phyloP scores from a whole-genome alignment of 1,140 invertebrate genomes.

The Bicyclus anynana region DNA sequence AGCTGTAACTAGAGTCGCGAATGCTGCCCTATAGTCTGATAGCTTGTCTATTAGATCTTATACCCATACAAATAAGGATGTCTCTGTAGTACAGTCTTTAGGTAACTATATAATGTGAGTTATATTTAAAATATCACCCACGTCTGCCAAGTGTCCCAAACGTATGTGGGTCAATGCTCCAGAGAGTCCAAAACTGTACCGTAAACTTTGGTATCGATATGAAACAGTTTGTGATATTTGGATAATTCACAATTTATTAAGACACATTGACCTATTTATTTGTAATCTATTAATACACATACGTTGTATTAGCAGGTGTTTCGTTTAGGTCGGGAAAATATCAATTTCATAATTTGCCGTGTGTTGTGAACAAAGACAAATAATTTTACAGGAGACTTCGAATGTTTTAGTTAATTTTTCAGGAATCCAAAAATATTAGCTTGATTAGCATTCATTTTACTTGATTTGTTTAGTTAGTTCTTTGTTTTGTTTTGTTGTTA shows the following conservation, averaged over 20 bases:
- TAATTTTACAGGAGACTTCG: no score
- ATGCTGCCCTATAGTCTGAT: not conserved
- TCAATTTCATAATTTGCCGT: not conserved
- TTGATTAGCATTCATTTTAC: no score
- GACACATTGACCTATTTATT: constrained; percentile 5
- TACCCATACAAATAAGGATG: not conserved
- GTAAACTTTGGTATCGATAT: constrained; percentile 14
- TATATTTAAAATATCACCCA: constrained; percentile 24
- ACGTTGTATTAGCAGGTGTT: no score
- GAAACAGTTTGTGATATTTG: constrained; percentile 5
- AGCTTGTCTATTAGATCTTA: not conserved
- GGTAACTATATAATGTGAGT: not conserved
- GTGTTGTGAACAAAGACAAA: no score
- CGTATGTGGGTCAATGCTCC: constrained; percentile 69
- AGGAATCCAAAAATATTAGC: no score
- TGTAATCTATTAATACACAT: not conserved
- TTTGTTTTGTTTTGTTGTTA: no score
- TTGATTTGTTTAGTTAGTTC: no score
- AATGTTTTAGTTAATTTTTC: no score
- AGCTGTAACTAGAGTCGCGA: not conserved
- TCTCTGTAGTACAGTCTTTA: not conserved
- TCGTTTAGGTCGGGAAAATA: not conserved
- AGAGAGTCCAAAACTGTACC: constrained; percentile 25
- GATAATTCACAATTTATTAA: constrained; percentile 2
- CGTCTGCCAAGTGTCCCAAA: constrained; percentile 56